Conservation (phyloP, 37 sponge, comb jelly and placozoan genomes). For the Petrosia ficiformis region DNA sequence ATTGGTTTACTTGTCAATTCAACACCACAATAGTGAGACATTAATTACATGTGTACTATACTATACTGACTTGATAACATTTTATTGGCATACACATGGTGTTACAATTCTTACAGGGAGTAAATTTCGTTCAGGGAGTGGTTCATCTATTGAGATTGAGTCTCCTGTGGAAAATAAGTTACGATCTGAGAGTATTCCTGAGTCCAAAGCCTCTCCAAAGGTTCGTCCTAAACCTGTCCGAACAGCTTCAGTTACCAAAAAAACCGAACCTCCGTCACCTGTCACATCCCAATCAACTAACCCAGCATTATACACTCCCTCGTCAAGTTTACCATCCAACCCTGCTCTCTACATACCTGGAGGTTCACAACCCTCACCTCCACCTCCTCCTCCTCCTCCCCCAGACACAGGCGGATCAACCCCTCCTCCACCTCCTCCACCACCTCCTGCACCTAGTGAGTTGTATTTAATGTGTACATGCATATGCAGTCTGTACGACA, state of each 20-base stretch:
- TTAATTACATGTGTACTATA: too few species aligned
- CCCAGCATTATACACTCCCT: background rate
- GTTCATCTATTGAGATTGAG: background rate
- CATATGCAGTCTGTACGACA: too few species aligned
- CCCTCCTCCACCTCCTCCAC: constrained; percentile 34
- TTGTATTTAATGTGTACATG: too few species aligned
- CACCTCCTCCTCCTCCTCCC: constrained; percentile 2
- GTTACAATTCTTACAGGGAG: too few species aligned
- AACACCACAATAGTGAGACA: too few species aligned
- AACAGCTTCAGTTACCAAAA: background rate
- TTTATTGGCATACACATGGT: too few species aligned
- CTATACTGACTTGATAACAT: too few species aligned
- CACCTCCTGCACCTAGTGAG: constrained; percentile 16
- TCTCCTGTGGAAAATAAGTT: background rate
- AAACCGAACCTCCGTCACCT: constrained; percentile 22
- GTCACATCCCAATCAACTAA: constrained; percentile 1
- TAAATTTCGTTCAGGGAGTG: too few species aligned
- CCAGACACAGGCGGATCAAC: constrained; percentile 10
- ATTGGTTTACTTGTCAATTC: too few species aligned
- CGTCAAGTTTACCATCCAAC: too few species aligned
- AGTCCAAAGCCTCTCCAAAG: background rate
- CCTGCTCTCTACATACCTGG: constrained; percentile 5
- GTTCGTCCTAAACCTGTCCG: background rate
- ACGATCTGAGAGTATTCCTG: background rate
- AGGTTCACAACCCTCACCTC: background rate